Evolutionary conservation across 2,888 invertebrate species (phyloP).

Genomic region (Allacma fusca): DNA sequence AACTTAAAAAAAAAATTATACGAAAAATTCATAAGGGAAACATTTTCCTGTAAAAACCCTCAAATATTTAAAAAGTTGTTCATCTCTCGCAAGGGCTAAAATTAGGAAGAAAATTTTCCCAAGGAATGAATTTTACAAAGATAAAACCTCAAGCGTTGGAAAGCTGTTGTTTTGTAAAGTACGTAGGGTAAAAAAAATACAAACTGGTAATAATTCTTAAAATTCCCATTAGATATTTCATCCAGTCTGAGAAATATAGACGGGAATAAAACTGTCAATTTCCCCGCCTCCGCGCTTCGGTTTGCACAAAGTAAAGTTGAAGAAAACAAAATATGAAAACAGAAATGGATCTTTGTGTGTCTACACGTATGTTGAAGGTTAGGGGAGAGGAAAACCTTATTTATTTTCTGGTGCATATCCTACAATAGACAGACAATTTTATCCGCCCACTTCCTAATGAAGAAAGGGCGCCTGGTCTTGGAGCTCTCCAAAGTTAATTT

Average conservation of each 20-base stretch:
- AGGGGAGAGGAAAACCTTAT: neutral
- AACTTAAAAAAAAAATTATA: no score
- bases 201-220: neutral
- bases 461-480: constrained; percentile 24
- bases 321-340: neutral
- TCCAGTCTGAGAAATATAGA: neutral
- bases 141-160: no score
- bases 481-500: neutral
- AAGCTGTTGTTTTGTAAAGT: no score
- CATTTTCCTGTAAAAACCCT: no score
- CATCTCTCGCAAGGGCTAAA: no score
- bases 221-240: constrained; percentile 8
- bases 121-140: no score
- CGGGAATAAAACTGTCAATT: neutral
- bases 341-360: no score
- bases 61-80: no score
- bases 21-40: no score
- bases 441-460: constrained; percentile 37
- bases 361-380: no score
- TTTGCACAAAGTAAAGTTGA: neutral
- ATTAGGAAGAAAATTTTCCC: no score
- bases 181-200: no score
- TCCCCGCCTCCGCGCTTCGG: neutral
- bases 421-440: constrained; percentile 14
- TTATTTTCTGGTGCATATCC: neutral